These are phyloP conservation scores for Cephus pulcher DNA, from an alignment of 2,888 invertebrate species.

Conservation along the genomic window DNA sequence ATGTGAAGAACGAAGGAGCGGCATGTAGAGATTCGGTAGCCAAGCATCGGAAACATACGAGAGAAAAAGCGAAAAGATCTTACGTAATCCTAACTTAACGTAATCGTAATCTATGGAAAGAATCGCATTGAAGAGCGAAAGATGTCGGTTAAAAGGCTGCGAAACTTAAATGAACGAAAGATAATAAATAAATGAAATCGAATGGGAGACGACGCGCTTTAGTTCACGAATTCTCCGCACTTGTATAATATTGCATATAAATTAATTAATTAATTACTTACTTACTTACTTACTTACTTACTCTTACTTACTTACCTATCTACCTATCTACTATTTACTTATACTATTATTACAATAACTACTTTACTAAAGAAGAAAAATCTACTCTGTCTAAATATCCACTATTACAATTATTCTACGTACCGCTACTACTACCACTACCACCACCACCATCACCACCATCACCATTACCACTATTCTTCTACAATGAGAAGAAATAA, in stretches of 20 bases:
- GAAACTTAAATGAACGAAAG: background rate
- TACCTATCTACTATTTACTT: constrained; percentile 25
- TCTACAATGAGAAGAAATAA: background rate
- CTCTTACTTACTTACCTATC: constrained; percentile 9
- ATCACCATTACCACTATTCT: constrained; percentile 7
- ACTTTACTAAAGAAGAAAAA: constrained; percentile 20
- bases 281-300: constrained; percentile 12
- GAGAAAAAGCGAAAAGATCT: too few relatives aligned
- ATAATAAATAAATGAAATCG: background rate
- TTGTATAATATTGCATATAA: constrained; percentile 33
- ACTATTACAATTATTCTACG: constrained; percentile 10
- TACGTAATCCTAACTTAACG: too few relatives aligned
- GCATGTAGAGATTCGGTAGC: too few relatives aligned
- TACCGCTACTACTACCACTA: constrained; percentile 26
- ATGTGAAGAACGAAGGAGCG: too few relatives aligned
- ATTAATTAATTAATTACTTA: background rate
- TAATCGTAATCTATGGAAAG: too few relatives aligned
- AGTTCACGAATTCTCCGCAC: constrained; percentile 27
- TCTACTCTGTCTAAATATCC: constrained; percentile 25
- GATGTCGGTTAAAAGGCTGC: too few relatives aligned
- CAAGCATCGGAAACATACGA: too few relatives aligned
- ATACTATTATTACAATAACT: constrained; percentile 11
- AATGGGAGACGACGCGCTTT: constrained; percentile 18
- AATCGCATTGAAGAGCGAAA: too few relatives aligned
- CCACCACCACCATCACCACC: constrained; percentile 30